Base-by-base conservation (phyloP, 2,113 vertebrate species). In the Chroicocephalus ridibundus region DNA sequence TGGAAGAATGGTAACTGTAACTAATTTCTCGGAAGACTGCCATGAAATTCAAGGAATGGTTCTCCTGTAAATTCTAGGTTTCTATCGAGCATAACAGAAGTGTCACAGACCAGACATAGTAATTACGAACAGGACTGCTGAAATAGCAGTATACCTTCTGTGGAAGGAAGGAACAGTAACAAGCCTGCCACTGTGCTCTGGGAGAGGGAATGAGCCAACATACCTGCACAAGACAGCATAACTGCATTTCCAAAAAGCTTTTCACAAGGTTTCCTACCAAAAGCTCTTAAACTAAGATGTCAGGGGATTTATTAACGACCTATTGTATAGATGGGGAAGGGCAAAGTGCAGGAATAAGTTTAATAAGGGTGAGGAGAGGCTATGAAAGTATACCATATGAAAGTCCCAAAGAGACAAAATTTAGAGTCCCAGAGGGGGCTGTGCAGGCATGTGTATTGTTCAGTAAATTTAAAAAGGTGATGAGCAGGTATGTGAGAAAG, bases 321-420 rank as follows among this genome's bases (percentile, higher is more conserved):
- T 0, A 15, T 46, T 70, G 88, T 4, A 71, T 4, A 71, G 61
- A 42, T 3, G 3, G 3, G 10, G 9, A 86, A 75, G 25, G 6
- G 13, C 10, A 51, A 86, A 83, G 12, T 6, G 2, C 13, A 69
- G 5, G 15, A 94, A 36, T 17, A 72, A 90, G 14, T 19, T 38
- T 57, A 22, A 90, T 15, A 85, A 55, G 7, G 18, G 11, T 11
- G 13, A 90, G 32, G 7, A 61, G 25, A 76, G 13, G 2, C 1
- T 25, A 76, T 34, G 13, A 19, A 68, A 89, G 11, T 8, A 4
- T 32, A 72, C 29, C 7, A 26, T 9, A n/a, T 9, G 29, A 11
- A 64, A 84, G 19, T 44, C 5, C 4, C 42, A 78, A 58, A 83
- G 26, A 82, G 15, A 64, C 24, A 64, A 86, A 86, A 78, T 36